Percentiles rank a stretch among this genome's conserved stretches.
These are phyloP conservation scores for Halcyon smyrnensis DNA, from an alignment of 2,797 vertebrate genomes.

Conservation along the genomic window DNA sequence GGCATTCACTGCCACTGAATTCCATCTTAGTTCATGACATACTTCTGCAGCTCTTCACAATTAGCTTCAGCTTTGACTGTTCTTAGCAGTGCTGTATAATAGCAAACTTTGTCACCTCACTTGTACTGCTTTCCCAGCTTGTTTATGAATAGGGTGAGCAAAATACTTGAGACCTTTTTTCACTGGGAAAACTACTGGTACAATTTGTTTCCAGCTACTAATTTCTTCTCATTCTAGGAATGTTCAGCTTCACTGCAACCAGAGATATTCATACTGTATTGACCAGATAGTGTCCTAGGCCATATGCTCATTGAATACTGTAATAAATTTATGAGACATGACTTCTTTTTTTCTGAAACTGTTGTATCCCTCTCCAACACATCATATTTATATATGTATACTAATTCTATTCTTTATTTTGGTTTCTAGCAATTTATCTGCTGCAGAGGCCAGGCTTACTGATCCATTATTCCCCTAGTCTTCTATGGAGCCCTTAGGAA, in stretches of 20 bases:
- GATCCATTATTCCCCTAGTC: background rate
- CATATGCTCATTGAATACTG: background rate
- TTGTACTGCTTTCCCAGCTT: background rate
- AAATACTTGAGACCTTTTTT: background rate
- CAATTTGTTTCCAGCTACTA: background rate
- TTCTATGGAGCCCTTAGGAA: background rate
- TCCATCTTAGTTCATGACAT: background rate
- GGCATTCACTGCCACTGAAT: background rate
- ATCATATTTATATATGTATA: background rate
- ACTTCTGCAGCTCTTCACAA: background rate
- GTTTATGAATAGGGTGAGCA: background rate
- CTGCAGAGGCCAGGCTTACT: background rate
- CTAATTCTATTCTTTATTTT: background rate
- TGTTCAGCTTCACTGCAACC: background rate
- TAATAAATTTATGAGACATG: background rate
- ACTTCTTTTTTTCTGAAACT: background rate
- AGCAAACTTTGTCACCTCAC: background rate
- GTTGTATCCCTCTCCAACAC: background rate
- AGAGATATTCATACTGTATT: background rate
- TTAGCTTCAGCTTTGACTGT: background rate
- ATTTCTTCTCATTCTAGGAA: background rate
- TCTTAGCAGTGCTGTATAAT: background rate
- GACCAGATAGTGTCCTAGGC: background rate
- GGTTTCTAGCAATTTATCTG: background rate
- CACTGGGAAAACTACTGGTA: background rate